A percentile compares a stretch with the other conserved stretches of the same genome.
Conservation (phyloP, 2,797 vertebrate species). For the Haliaeetus albicilla region DNA sequence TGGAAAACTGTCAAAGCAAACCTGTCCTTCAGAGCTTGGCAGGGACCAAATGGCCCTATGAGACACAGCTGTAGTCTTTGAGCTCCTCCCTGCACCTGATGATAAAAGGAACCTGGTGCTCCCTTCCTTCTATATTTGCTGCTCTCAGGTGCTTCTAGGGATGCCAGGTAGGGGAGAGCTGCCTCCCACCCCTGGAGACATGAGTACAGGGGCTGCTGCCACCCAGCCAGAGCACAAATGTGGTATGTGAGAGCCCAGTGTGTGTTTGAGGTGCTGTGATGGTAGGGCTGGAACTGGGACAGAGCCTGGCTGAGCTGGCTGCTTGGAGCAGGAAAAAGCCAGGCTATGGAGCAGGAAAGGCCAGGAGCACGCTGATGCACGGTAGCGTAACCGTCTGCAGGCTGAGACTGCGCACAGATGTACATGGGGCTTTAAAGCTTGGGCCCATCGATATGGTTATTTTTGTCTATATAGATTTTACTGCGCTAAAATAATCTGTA, state of each 20-base stretch:
- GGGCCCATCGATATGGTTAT: not conserved
- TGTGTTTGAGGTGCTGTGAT: not conserved
- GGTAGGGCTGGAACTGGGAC: not conserved
- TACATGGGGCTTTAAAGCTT: not conserved
- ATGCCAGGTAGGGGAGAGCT: not conserved
- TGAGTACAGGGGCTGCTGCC: not conserved
- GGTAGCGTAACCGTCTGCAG: not conserved
- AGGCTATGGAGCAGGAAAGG: not conserved
- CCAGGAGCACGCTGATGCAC: fast-evolving
- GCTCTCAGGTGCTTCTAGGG: not conserved
- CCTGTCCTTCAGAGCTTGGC: not conserved
- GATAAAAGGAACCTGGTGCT: not conserved
- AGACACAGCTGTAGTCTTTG: not conserved
- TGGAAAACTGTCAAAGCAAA: not conserved
- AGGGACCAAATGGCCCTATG: fast-evolving
- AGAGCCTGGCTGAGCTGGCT: not conserved
- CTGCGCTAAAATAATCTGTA: not conserved
- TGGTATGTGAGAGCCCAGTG: fast-evolving
- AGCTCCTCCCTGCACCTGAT: not conserved
- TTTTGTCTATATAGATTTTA: not conserved
- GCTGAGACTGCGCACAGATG: not conserved
- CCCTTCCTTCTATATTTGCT: not conserved
- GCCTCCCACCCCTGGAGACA: not conserved
- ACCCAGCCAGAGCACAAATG: not conserved
- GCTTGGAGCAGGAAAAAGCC: not conserved